A percentile compares a stretch with the other conserved stretches of the same genome.
phyloP scores from a whole-genome alignment of 2,797 vertebrate species.

The Tamandua tetradactyla region DNA sequence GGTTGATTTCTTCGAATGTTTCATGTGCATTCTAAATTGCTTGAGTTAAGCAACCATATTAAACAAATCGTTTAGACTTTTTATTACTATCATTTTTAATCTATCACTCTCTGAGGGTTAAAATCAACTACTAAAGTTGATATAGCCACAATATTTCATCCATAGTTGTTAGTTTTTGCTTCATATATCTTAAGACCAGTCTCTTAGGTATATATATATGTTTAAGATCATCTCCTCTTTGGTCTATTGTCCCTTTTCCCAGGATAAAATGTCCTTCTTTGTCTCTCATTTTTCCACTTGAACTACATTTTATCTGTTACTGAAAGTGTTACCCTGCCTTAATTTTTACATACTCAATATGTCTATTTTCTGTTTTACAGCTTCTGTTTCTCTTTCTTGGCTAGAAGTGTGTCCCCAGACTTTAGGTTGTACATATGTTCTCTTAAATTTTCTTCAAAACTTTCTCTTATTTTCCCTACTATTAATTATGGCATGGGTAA shows the following conservation, averaged over 20 bases:
- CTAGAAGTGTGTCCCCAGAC: not conserved
- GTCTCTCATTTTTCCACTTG: not conserved
- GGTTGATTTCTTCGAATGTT: slow-evolving; percentile 13
- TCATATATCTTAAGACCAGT: too few species aligned
- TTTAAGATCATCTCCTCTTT: not conserved
- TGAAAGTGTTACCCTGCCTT: not conserved
- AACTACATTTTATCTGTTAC: not conserved
- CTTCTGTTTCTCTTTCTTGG: not conserved
- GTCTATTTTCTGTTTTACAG: not conserved
- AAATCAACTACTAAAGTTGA: not conserved
- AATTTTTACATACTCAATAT: not conserved
- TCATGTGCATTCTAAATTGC: not conserved
- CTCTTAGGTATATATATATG: too few species aligned
- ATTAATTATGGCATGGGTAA: not conserved
- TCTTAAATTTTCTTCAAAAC: not conserved
- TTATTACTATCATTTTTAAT: not conserved
- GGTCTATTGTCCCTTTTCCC: not conserved
- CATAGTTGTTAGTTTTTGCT: too few species aligned
- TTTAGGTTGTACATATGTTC: not conserved
- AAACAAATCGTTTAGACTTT: slow-evolving; percentile 16
- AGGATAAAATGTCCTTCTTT: not conserved
- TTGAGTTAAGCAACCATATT: not conserved
- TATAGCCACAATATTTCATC: not conserved
- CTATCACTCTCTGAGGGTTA: not conserved
- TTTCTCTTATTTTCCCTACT: not conserved